Evolutionary conservation across 2,797 vertebrate genomes (phyloP).

Genomic region (Myioborus miniatus): DNA sequence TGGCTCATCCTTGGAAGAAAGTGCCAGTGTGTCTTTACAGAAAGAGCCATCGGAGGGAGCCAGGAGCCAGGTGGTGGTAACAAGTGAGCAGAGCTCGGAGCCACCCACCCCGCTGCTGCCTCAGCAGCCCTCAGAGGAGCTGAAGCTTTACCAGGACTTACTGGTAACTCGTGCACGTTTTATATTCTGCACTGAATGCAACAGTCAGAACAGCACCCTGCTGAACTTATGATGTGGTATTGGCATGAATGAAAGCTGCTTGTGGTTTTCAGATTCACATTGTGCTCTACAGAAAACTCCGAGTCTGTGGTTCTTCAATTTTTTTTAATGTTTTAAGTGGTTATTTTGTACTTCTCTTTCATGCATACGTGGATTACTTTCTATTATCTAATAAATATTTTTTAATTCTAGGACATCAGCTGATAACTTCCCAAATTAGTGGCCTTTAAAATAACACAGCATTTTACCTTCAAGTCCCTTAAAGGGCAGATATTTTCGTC

Average conservation of each 20-base stretch:
- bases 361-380: not conserved
- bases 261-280: not conserved
- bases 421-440: not conserved
- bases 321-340: not conserved
- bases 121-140: constrained; percentile 57
- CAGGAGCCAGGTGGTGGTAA: constrained; percentile 19
- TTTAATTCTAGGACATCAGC: not conserved
- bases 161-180: constrained; percentile 76
- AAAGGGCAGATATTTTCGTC: not conserved
- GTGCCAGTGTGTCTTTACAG: constrained; percentile 71
- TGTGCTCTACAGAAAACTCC: not conserved
- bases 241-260: not conserved
- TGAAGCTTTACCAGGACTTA: constrained; percentile 86
- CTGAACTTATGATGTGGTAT: not conserved
- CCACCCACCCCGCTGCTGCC: not conserved
- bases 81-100: constrained; percentile 16
- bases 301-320: not conserved
- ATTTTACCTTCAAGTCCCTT: not conserved
- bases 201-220: not conserved
- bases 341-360: not conserved
- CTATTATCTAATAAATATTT: not conserved
- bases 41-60: constrained; percentile 66
- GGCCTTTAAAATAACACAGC: not conserved
- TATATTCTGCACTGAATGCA: not conserved
- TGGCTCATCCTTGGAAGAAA: constrained; percentile 72